Evolutionary conservation across 1,140 invertebrate species (phyloP).

Genomic region (Saxidomus purpurata): DNA sequence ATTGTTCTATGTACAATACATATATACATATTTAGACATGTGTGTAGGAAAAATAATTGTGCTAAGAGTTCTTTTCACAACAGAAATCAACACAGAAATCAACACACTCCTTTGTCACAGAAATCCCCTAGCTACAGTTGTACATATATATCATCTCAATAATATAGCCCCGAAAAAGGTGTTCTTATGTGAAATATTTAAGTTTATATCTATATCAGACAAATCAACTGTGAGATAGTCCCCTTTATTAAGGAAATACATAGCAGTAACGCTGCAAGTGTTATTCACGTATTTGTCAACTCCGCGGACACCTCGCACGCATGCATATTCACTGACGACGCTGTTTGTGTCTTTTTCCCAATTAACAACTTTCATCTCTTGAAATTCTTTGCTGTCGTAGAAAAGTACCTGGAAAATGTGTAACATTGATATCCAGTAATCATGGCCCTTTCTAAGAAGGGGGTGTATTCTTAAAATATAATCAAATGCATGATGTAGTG

Average conservation of each 20-base stretch:
- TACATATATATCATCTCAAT: too few relatives aligned
- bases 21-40: too few relatives aligned
- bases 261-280: neutral
- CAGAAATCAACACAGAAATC: too few relatives aligned
- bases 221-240: constrained; percentile 19
- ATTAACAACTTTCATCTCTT: constrained; percentile 1
- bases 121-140: too few relatives aligned
- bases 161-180: constrained; percentile 21
- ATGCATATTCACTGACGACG: neutral
- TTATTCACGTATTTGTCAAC: neutral
- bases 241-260: neutral
- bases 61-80: too few relatives aligned
- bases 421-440: too few relatives aligned
- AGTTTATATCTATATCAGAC: neutral
- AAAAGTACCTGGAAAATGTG: neutral
- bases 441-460: neutral
- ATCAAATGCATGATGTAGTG: too few relatives aligned
- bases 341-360: neutral
- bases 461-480: too few relatives aligned
- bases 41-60: too few relatives aligned
- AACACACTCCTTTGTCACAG: too few relatives aligned
- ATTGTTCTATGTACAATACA: too few relatives aligned
- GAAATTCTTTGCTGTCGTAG: neutral
- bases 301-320: neutral
- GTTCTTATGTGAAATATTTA: neutral